These are phyloP conservation scores for Rhodeus uyekii DNA, from an alignment of 2,797 vertebrate species.

Conservation along the genomic window DNA sequence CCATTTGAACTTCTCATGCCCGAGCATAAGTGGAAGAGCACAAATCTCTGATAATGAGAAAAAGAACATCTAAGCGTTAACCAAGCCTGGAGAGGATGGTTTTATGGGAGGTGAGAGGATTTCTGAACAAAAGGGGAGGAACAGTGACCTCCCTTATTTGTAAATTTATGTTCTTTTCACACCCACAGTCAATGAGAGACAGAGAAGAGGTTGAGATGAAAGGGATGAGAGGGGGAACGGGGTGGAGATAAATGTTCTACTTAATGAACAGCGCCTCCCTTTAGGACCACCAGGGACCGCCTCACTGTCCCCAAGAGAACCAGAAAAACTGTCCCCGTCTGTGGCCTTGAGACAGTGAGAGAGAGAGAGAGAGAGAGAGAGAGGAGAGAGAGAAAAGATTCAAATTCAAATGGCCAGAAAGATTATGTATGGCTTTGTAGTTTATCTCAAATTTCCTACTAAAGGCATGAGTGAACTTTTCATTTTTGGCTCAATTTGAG, in stretches of 20 bases:
- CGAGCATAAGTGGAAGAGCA: background rate
- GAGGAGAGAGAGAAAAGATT: background rate
- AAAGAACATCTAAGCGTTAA: slow-evolving; percentile 23
- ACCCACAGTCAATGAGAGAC: slow-evolving; percentile 51
- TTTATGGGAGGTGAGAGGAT: slow-evolving; percentile 50
- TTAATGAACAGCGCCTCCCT: slow-evolving; percentile 70
- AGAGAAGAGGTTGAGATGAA: slow-evolving; percentile 68
- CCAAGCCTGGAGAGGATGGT: background rate
- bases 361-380: too few species aligned
- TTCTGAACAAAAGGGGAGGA: slow-evolving; percentile 62
- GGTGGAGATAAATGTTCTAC: slow-evolving; percentile 68
- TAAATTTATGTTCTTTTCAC: slow-evolving; percentile 60
- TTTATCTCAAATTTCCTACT: background rate
- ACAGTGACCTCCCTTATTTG: slow-evolving; percentile 41
- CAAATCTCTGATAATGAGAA: slow-evolving; percentile 26
- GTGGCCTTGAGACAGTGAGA: background rate
- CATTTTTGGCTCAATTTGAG: background rate
- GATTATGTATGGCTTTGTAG: slow-evolving; percentile 1
- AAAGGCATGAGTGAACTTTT: background rate
- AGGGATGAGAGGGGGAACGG: slow-evolving; percentile 58
- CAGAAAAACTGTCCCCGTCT: background rate
- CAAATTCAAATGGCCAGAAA: background rate
- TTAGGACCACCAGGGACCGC: slow-evolving; percentile 53
- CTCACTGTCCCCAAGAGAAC: slow-evolving; percentile 21
- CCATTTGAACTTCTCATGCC: slow-evolving; percentile 8